Percentiles rank a stretch among this genome's conserved stretches.
Conservation (phyloP, 2,113 vertebrate genomes). For the Urocitellus parryii region DNA sequence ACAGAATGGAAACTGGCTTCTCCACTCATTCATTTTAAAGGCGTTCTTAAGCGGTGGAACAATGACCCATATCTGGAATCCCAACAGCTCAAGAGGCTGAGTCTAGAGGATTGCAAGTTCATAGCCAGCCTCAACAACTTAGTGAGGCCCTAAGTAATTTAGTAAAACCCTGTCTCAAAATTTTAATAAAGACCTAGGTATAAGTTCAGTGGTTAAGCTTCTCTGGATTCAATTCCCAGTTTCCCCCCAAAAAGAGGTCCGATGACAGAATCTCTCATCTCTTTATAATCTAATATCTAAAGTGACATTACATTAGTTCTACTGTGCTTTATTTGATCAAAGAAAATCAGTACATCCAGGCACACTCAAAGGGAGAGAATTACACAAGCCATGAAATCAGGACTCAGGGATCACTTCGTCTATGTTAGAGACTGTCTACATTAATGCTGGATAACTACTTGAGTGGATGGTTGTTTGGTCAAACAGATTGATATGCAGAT, state of each 20-base stretch:
- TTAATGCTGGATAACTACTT: background rate
- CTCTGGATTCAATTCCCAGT: too few relatives aligned
- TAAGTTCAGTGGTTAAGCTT: too few relatives aligned
- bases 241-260: background rate
- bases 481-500: background rate
- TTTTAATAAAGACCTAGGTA: too few relatives aligned
- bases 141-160: too few relatives aligned
- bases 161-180: too few relatives aligned
- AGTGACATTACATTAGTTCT: background rate
- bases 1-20: background rate
- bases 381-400: background rate
- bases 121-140: too few relatives aligned
- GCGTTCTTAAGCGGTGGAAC: too few relatives aligned
- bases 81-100: too few relatives aligned
- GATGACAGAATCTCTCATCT: background rate
- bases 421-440: background rate
- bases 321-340: background rate
- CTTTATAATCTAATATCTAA: background rate
- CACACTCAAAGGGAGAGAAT: background rate
- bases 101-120: too few relatives aligned
- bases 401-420: background rate
- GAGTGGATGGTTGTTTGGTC: background rate
- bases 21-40: background rate
- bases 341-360: background rate
- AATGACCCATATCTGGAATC: too few relatives aligned